These are phyloP conservation scores for Plodia interpunctella DNA, from an alignment of 1,140 invertebrate species.

Conservation along the genomic window DNA sequence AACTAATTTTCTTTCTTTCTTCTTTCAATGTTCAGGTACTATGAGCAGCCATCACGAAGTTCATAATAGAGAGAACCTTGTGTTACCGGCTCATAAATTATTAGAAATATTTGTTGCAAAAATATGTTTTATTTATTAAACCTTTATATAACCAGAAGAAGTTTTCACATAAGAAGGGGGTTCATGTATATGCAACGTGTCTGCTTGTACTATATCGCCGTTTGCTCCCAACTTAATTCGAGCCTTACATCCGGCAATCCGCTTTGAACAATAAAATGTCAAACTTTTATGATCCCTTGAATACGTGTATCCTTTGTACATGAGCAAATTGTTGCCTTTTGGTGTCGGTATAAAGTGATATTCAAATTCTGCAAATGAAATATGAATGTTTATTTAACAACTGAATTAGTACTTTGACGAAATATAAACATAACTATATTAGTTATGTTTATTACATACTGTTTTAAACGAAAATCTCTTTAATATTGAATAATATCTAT, in stretches of 20 bases:
- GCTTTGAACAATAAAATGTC: conserved; percentile 16
- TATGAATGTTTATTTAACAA: no score
- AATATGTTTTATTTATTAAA: neutral
- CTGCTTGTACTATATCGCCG: conserved; percentile 18
- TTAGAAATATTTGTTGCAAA: neutral
- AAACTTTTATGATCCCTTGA: neutral
- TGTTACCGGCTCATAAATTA: neutral
- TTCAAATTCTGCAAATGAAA: neutral
- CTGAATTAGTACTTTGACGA: no score
- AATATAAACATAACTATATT: no score
- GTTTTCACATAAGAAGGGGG: neutral
- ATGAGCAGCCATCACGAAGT: no score
- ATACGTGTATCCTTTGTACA: conserved; percentile 16
- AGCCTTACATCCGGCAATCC: conserved; percentile 14
- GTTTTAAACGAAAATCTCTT: no score
- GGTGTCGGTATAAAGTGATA: conserved; percentile 17
- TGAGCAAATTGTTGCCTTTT: conserved; percentile 15
- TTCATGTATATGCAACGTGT: neutral
- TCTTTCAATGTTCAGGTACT: no score
- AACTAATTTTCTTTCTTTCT: no score
- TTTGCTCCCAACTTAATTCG: conserved; percentile 12
- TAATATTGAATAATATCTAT: no score
- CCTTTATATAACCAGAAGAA: conserved; percentile 1
- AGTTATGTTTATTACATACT: no score
- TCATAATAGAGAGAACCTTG: neutral